These are phyloP conservation scores for Myotis findleyi DNA, from an alignment of 2,797 vertebrate species.

Conservation along the genomic window DNA sequence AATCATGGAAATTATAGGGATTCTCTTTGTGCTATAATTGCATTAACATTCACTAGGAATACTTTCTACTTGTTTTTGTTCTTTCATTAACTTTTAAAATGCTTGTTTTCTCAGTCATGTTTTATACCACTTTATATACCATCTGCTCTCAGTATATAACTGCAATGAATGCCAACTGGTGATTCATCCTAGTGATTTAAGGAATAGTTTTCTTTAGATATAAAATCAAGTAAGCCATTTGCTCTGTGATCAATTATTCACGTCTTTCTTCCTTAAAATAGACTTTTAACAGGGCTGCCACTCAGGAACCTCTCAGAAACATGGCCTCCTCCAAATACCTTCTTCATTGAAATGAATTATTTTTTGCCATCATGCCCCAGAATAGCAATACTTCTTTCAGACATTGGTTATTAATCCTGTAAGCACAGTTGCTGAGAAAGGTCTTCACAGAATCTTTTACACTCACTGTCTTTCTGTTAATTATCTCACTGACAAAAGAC, in stretches of 20 bases:
- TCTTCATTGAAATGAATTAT: slow-evolving; percentile 17
- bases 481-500: slow-evolving; percentile 5
- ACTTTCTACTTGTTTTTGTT: slow-evolving; percentile 51
- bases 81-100: slow-evolving; percentile 76
- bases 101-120: slow-evolving; percentile 60
- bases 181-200: slow-evolving; percentile 78
- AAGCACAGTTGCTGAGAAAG: neutral
- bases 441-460: neutral
- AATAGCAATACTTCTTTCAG: neutral
- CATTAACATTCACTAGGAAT: neutral
- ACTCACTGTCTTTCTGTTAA: neutral
- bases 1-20: neutral
- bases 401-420: neutral
- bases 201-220: slow-evolving; percentile 51
- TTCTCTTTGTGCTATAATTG: slow-evolving; percentile 11
- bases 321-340: neutral
- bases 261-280: neutral
- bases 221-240: slow-evolving; percentile 60
- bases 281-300: neutral
- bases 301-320: neutral
- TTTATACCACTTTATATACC: slow-evolving; percentile 75
- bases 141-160: slow-evolving; percentile 73
- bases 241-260: slow-evolving; percentile 50
- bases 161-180: slow-evolving; percentile 72
- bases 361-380: neutral